Evolutionary conservation across 2,888 invertebrate genomes (phyloP).

Genomic region (Lasioglossum marginatum): DNA sequence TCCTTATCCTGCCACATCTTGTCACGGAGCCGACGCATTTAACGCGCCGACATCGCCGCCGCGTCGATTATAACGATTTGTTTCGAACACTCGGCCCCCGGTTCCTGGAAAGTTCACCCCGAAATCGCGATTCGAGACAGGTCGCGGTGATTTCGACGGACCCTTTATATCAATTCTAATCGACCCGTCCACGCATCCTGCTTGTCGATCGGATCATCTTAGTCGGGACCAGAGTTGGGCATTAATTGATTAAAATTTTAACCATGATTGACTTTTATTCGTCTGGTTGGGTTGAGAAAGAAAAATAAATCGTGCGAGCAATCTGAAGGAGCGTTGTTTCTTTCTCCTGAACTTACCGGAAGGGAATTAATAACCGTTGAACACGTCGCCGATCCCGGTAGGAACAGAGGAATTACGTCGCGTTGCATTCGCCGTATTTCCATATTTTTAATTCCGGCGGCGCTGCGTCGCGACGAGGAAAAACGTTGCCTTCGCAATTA

Average conservation of each 20-base stretch:
- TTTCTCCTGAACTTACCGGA: neutral
- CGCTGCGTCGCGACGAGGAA: conserved; percentile 45
- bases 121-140: conserved; percentile 44
- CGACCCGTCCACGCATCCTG: neutral
- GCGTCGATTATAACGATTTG: conserved; percentile 78
- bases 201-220: neutral
- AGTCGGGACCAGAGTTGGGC: no score
- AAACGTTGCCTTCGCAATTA: conserved; percentile 70
- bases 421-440: conserved; percentile 56
- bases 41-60: conserved; percentile 55
- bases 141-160: conserved; percentile 31
- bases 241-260: no score
- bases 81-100: conserved; percentile 36
- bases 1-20: conserved; percentile 83
- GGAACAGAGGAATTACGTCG: conserved; percentile 43
- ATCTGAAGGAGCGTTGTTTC: neutral
- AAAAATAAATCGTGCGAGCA: neutral
- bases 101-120: conserved; percentile 41
- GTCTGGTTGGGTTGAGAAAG: neutral
- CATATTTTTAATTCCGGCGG: conserved; percentile 58
- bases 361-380: conserved; percentile 43
- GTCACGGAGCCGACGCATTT: conserved; percentile 84
- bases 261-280: no score
- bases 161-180: conserved; percentile 26
- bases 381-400: conserved; percentile 29